A percentile compares a stretch with the other conserved stretches of the same genome.
Evolutionary conservation across 2,888 invertebrate species (phyloP).

Genomic region (Eupithecia subfuscata): DNA sequence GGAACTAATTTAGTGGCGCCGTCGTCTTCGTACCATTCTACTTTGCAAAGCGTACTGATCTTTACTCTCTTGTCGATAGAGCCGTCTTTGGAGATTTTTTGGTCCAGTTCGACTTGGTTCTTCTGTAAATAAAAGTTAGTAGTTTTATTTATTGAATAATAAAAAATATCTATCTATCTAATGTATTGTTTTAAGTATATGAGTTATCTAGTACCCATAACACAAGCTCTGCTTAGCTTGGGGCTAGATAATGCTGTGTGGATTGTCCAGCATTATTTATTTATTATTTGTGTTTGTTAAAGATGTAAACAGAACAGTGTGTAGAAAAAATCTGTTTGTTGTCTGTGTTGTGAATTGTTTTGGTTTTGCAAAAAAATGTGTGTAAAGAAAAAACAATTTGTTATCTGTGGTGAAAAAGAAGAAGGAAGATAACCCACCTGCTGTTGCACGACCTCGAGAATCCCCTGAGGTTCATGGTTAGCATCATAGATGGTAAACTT

Average conservation of each 20-base stretch:
- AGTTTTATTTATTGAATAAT: too few species aligned
- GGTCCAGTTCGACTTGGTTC: constrained; percentile 78
- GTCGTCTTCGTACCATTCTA: constrained; percentile 87
- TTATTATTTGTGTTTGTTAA: not conserved
- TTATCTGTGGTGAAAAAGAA: not conserved
- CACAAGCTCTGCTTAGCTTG: too few species aligned
- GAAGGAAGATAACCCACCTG: constrained; percentile 77
- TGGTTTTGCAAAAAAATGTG: not conserved
- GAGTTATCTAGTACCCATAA: too few species aligned
- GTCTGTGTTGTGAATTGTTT: not conserved
- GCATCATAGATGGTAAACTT: constrained; percentile 89
- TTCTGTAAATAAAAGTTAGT: constrained; percentile 62
- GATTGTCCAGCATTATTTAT: too few species aligned
- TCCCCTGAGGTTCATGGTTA: constrained; percentile 87
- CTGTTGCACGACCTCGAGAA: constrained; percentile 86
- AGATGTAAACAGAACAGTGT: not conserved
- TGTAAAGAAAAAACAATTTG: not conserved
- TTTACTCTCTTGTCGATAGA: constrained; percentile 86
- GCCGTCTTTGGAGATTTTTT: constrained; percentile 72
- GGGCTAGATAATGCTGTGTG: too few species aligned
- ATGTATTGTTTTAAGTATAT: too few species aligned
- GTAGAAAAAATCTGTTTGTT: not conserved
- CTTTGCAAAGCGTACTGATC: constrained; percentile 86
- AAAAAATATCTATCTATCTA: too few species aligned
- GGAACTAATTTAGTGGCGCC: constrained; percentile 85